Evolutionary conservation across 2,888 invertebrate species (phyloP), one percentile per base, ranked within the genome.

Genomic region (Tipula confusa): DNA sequence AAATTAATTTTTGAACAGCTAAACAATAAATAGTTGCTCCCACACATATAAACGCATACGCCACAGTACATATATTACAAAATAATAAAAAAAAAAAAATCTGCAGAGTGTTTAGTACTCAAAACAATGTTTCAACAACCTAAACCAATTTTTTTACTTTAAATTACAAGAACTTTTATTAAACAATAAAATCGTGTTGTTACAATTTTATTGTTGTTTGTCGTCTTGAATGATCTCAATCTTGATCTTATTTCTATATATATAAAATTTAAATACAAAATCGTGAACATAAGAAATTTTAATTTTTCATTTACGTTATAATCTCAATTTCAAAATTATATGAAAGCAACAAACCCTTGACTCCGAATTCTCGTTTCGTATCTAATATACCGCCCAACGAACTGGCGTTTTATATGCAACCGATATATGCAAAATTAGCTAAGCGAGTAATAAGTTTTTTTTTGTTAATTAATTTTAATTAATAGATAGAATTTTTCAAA

Each of bases 191-290:
- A 64, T 64, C 64, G 64, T 64, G 64, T 64, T 24, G 64, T 24
- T 64, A 64, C 64, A 64, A 64, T 64, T 64, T 64, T 64, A 64
- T 64, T 64, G 24, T 64, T 64, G 64, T 64, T 64, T 64, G 64
- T 64, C 64, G 64, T 64, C 24, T 64, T 64, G 24, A 64, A 64
- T 24, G 64, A 64, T 64, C 64, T 64, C 64, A 64, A 64, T 64
- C 64, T 64, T 64, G 64, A 64, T 64, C 64, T 64, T 64, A 64
- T 64, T 43, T 15, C 4, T 43, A 15, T 43, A 43, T 43, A 1
- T 15, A 15, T 36, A 5, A 4, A 15, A 11, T 43, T 43, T 15
- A 43, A 43, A 43, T 43, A 64, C 64, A 64, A 64, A 64, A 64
- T 64, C 64, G 64, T 64, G 64, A 64, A 64, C 64, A 64, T 3